phyloP scores from a whole-genome alignment of 2,797 vertebrate genomes.

The Monodelphis domestica region DNA sequence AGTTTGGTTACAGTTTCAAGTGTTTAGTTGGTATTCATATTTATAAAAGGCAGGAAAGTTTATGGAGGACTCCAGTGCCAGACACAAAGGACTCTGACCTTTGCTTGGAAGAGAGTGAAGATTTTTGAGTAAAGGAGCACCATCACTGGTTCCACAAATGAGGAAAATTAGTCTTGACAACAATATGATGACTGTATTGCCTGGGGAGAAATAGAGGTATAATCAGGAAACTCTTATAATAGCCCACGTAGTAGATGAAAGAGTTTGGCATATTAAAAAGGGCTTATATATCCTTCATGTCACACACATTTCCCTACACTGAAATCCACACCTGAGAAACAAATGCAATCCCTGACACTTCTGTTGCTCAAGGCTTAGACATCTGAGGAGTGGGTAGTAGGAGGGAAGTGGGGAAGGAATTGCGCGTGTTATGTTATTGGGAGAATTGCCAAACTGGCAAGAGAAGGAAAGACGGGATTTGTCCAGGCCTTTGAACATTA shows the following conservation, averaged over 20 bases:
- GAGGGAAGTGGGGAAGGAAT: constrained; percentile 38
- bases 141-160: background rate
- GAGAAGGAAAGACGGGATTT: constrained; percentile 76
- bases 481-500: constrained; percentile 73
- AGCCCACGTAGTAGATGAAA: background rate
- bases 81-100: background rate
- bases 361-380: background rate
- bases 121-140: background rate
- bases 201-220: background rate
- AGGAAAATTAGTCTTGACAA: background rate
- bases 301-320: constrained; percentile 34
- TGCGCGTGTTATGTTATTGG: constrained; percentile 15
- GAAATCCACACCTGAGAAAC: constrained; percentile 37
- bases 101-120: background rate
- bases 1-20: background rate
- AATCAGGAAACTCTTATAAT: background rate
- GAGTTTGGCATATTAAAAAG: background rate
- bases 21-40: background rate
- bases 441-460: constrained; percentile 70
- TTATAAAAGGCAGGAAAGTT: too few species aligned
- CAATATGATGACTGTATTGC: background rate
- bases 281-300: constrained; percentile 5
- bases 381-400: background rate
- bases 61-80: background rate
- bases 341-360: constrained; percentile 31